Base-by-base conservation (phyloP, 2,888 invertebrate genomes). In the Brachycybe producta region DNA sequence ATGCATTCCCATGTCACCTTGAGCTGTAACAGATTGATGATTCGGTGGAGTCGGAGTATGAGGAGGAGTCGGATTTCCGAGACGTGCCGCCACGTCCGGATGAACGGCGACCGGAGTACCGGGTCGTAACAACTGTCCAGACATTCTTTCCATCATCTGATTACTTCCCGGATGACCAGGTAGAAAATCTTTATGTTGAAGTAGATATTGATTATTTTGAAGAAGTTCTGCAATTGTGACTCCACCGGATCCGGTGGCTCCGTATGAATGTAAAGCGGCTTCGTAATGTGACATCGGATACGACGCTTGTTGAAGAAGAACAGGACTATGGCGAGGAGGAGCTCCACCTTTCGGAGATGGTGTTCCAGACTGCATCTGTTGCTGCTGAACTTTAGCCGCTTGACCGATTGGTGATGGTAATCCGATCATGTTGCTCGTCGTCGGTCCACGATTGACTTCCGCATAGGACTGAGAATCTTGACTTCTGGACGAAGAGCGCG, bases 221-320 rank as follows among this genome's bases (percentile, higher is more conserved):
- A 60, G 51, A 15, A 60, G 49, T 39, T 60, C 59, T 26, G 58
- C 59, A 34, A 60, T 60, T 15, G 56, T 55, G 19, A 58, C 58
- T n/a, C 57, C 54, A 38, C 53, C 49, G 21, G 55, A 50, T 47
- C 36, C 35, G 11, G 57, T 28, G 38, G 54, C 50, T 15, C 44
- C 41, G 27, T 56, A 53, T 1, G 52, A 41, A 26, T 54, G 52
- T 36, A 52, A 23, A 38, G 54, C 41, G 13, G 50, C 48, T 17
- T 50, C 52, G 35, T 42, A 52, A 8, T 52, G 32, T n/a, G 56
- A 52, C 28, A 52, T 51, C 8, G 54, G 50, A 39, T 54, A 54
- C 8, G 47, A 39, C 3, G 54, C 35, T 34, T 43, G 52, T 23
- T 50, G 53, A 28, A 52, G 32, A 35, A 54, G 38, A 15, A 54